A percentile compares a stretch with the other conserved stretches of the same genome.
These are phyloP conservation scores for Helicoverpa assulta DNA, from an alignment of 2,888 invertebrate genomes.

Conservation along the genomic window DNA sequence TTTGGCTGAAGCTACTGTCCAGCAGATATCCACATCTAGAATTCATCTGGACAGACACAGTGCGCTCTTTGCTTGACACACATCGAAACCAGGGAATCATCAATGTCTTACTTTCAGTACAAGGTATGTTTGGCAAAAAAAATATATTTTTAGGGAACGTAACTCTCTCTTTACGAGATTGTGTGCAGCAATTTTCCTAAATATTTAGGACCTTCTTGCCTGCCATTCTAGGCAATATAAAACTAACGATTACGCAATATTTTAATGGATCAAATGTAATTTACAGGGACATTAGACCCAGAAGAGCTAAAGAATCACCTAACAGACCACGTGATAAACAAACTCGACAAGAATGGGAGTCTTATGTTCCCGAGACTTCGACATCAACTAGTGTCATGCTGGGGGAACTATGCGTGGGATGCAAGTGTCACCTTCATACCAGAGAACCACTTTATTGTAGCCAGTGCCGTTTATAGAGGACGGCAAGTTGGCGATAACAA, in stretches of 20 bases:
- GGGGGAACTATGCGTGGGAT: slow-evolving; percentile 95
- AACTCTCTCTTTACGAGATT: too few relatives aligned
- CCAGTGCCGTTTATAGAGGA: slow-evolving; percentile 92
- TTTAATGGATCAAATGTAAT: neutral
- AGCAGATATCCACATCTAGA: slow-evolving; percentile 91
- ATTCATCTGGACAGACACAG: slow-evolving; percentile 91
- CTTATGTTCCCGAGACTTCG: slow-evolving; percentile 92
- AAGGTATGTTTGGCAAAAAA: too few relatives aligned
- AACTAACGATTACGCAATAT: too few relatives aligned
- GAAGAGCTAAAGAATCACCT: slow-evolving; percentile 88
- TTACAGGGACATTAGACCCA: slow-evolving; percentile 85
- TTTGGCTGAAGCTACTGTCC: slow-evolving; percentile 90
- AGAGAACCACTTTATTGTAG: slow-evolving; percentile 93
- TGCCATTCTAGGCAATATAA: too few relatives aligned
- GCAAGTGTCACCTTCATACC: slow-evolving; percentile 89
- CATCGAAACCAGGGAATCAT: slow-evolving; percentile 93
- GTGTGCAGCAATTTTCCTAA: too few relatives aligned
- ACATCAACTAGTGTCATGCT: slow-evolving; percentile 92
- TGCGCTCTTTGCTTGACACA: slow-evolving; percentile 93
- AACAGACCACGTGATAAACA: slow-evolving; percentile 86
- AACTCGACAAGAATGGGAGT: slow-evolving; percentile 90
- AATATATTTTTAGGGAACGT: too few relatives aligned
- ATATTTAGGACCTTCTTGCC: too few relatives aligned
- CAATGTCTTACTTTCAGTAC: slow-evolving; percentile 92
- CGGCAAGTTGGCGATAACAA: slow-evolving; percentile 93